phyloP scores from a whole-genome alignment of 2,888 invertebrate species.

The Macroteleia sp. region DNA sequence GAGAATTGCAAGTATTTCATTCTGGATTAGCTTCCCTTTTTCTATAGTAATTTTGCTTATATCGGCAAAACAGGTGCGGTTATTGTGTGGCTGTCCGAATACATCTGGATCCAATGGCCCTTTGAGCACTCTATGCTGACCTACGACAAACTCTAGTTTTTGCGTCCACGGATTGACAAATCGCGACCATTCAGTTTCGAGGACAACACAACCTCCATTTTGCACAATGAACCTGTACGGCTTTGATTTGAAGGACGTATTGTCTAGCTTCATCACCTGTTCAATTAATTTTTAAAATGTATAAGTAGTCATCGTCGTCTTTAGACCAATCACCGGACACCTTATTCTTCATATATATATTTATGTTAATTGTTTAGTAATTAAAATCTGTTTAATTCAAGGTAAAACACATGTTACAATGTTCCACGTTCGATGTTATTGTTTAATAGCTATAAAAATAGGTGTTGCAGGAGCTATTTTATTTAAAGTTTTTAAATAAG shows the following conservation, averaged over 20 bases:
- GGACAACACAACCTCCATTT: constrained; percentile 92
- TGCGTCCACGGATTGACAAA: constrained; percentile 97
- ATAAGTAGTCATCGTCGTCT: constrained; percentile 34
- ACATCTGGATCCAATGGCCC: constrained; percentile 92
- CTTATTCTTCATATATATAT: too few relatives aligned
- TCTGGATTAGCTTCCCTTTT: constrained; percentile 87
- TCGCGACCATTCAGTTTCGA: constrained; percentile 96
- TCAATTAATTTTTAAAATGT: constrained; percentile 62
- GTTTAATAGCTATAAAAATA: too few relatives aligned
- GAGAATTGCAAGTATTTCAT: constrained; percentile 88
- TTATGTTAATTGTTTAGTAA: too few relatives aligned
- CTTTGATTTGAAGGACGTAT: constrained; percentile 89
- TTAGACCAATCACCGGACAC: constrained; percentile 17
- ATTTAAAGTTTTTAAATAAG: too few relatives aligned
- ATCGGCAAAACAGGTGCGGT: constrained; percentile 77
- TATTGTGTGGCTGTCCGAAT: constrained; percentile 85
- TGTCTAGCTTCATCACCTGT: constrained; percentile 89
- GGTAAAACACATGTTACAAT: too few relatives aligned
- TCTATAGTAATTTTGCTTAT: constrained; percentile 87
- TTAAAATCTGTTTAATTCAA: too few relatives aligned
- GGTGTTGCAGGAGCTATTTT: too few relatives aligned
- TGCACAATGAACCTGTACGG: constrained; percentile 91
- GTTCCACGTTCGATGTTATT: too few relatives aligned
- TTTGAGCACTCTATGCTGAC: constrained; percentile 90
- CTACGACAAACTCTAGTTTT: constrained; percentile 94